Evolutionary conservation across 2,797 vertebrate species (phyloP), one percentile per base, ranked within the genome.

Genomic region (Lycodopsis pacificus): DNA sequence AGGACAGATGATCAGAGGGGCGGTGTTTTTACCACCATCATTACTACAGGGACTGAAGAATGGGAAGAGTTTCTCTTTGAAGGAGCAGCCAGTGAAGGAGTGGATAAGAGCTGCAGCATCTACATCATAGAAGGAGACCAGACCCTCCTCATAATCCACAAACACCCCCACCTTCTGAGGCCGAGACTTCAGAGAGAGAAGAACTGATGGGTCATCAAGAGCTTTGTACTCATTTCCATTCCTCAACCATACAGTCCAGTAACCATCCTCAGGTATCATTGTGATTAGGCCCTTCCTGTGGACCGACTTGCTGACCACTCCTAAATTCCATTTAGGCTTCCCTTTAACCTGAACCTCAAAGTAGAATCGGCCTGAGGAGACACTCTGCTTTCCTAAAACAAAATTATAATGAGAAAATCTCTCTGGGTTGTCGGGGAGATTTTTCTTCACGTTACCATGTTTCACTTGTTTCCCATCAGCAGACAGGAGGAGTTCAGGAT

Each of bases 291-390:
- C 54, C 54, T 57, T 75, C 59, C 77, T 72, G 40, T 36, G 0
- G 17, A 70, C 54, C 3, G 67, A 82, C 71, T 84, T 54, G 72
- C 53, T 65, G 57, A 2, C 54, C 25, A 83, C 71, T 15, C 80
- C 80, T 30, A 80, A 20, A 10, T 1, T 3, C 82, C 76, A 84
- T 0, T 58, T 5, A 4, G 70, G 40, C 36, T 78, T 80, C 6
- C 49, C 54, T 65, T 51, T 36, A 7, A 87, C 80, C 38, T 82
- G 80, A 65, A 80, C 85, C 32, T 84, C 66, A 19, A 15, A 87
- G 66, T 83, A 79, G 30, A 48, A 76, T 59, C 56, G 76, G 25
- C 74, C 80, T 22, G 73, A 74, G 14, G 61, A 70, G 40, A 79
- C 57, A 19, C 76, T 71, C 64, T 80, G 74, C 12, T 57, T 58